These are phyloP conservation scores for Anthrax anthrax DNA, from an alignment of 2,888 invertebrate genomes.

Conservation along the genomic window DNA sequence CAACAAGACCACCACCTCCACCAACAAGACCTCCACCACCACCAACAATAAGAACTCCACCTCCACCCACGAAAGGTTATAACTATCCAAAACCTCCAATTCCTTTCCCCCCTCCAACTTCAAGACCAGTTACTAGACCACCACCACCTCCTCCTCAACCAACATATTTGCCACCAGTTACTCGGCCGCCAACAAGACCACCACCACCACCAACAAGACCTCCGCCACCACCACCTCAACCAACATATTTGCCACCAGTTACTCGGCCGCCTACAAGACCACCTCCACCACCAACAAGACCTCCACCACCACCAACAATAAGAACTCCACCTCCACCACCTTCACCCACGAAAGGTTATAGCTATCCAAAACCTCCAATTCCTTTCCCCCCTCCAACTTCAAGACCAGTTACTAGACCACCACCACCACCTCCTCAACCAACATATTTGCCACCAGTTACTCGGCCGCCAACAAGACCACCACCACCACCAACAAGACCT, in stretches of 20 bases:
- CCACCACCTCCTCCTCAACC: slow-evolving; percentile 8
- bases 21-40: slow-evolving; percentile 7
- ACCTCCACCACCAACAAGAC: slow-evolving; percentile 10
- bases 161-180: background rate
- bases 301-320: slow-evolving; percentile 4
- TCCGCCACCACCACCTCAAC: slow-evolving; percentile 2
- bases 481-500: slow-evolving; percentile 10
- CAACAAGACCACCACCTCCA: slow-evolving; percentile 10
- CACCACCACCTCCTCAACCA: slow-evolving; percentile 14
- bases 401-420: slow-evolving; percentile 12
- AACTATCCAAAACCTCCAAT: background rate
- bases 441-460: background rate
- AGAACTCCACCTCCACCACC: slow-evolving; percentile 4
- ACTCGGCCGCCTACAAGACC: slow-evolving; percentile 5
- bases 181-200: background rate
- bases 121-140: slow-evolving; percentile 1
- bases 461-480: slow-evolving; percentile 13
- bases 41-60: slow-evolving; percentile 6
- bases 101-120: slow-evolving; percentile 3
- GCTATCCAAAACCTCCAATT: slow-evolving; percentile 8
- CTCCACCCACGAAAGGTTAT: background rate
- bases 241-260: background rate
- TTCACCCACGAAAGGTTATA: slow-evolving; percentile 7
- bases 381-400: slow-evolving; percentile 10
- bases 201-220: slow-evolving; percentile 13